These are phyloP conservation scores for Anthophora plumipes DNA, from an alignment of 2,888 invertebrate species.

Conservation along the genomic window DNA sequence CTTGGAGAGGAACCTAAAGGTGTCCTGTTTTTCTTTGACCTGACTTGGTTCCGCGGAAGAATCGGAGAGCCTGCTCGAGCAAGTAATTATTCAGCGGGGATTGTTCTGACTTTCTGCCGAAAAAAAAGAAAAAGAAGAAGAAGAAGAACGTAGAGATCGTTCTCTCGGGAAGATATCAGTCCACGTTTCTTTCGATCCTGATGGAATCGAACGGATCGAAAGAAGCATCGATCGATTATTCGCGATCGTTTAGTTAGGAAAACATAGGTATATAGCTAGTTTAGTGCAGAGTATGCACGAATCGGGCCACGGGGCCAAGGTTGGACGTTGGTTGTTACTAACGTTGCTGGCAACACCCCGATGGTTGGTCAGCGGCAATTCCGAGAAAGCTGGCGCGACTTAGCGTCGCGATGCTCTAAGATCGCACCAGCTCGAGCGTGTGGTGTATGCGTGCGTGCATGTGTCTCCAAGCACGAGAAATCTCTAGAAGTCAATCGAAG, in stretches of 20 bases:
- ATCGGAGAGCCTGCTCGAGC: not conserved
- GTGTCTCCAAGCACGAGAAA: not conserved
- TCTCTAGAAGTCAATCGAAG: not conserved
- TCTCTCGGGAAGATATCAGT: too few relatives aligned
- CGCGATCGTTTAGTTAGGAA: not conserved
- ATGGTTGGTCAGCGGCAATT: slow-evolving; percentile 34
- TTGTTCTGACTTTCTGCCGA: not conserved
- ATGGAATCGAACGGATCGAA: too few relatives aligned
- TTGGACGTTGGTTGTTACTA: slow-evolving; percentile 41
- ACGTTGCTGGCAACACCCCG: slow-evolving; percentile 56
- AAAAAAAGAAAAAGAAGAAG: too few relatives aligned
- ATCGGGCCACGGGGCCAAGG: slow-evolving; percentile 81
- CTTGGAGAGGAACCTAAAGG: not conserved
- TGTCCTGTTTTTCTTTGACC: slow-evolving; percentile 5
- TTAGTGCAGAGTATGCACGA: slow-evolving; percentile 58
- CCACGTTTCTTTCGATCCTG: too few relatives aligned
- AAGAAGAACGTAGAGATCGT: too few relatives aligned
- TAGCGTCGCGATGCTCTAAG: slow-evolving; percentile 23
- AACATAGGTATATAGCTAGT: slow-evolving; percentile 20
- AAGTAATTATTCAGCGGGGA: not conserved
- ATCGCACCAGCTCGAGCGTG: not conserved
- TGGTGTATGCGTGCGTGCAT: too few relatives aligned
- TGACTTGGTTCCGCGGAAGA: not conserved
- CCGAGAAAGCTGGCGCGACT: slow-evolving; percentile 47
- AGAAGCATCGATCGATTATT: not conserved